Evolutionary conservation across 2,113 vertebrate species (phyloP).

Genomic region (Sterrhoptilus dennistouni): DNA sequence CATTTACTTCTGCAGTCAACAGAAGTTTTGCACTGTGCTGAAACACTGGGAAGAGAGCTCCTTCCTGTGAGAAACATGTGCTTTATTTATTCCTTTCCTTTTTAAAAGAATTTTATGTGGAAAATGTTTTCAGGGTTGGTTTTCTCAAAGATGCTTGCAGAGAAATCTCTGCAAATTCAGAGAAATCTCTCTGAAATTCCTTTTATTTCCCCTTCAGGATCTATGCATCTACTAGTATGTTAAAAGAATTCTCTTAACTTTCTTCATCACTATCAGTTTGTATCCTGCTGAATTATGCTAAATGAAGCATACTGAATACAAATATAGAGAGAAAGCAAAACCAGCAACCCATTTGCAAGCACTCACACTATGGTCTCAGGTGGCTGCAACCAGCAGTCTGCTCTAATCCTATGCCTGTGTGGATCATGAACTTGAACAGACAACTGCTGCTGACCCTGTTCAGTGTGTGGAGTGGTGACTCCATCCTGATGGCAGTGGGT

Average conservation of each 20-base stretch:
- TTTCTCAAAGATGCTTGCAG: background rate
- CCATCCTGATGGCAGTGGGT: constrained; percentile 14
- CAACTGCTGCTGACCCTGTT: constrained; percentile 31
- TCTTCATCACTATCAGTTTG: background rate
- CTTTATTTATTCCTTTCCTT: background rate
- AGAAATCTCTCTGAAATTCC: background rate
- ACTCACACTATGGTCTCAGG: background rate
- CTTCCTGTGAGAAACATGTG: background rate
- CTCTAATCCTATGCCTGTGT: background rate
- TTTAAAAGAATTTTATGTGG: background rate
- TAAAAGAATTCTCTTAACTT: background rate
- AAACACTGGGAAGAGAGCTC: background rate
- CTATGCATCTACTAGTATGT: background rate
- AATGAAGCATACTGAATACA: background rate
- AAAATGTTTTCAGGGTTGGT: background rate
- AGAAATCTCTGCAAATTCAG: background rate
- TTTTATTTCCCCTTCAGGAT: background rate
- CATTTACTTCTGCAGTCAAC: background rate
- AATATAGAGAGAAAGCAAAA: background rate
- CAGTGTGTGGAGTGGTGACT: background rate
- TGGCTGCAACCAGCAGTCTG: background rate
- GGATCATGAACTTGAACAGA: background rate
- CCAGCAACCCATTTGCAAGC: background rate
- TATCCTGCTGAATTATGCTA: background rate
- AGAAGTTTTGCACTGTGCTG: background rate